phyloP scores from a whole-genome alignment of 2,888 invertebrate species.

The Catocala nupta region DNA sequence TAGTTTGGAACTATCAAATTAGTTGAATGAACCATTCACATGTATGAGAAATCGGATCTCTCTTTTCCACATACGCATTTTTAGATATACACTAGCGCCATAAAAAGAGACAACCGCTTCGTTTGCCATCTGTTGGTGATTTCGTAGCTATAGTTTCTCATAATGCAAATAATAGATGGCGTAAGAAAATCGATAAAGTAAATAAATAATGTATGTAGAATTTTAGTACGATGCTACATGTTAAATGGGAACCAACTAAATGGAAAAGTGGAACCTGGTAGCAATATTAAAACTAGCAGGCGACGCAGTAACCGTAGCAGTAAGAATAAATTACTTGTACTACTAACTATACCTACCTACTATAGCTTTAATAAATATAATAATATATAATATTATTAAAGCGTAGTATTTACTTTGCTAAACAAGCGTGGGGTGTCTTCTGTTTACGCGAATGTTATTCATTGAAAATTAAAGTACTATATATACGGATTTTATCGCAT shows the following conservation, averaged over 20 bases:
- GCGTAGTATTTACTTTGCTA: too few species aligned
- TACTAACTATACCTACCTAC: too few species aligned
- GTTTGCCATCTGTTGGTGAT: constrained; percentile 48
- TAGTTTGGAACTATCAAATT: constrained; percentile 31
- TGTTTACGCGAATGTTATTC: too few species aligned
- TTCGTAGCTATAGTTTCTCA: constrained; percentile 14
- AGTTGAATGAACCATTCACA: constrained; percentile 41
- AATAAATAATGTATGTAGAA: not conserved
- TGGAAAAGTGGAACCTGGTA: not conserved
- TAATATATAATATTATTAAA: too few species aligned
- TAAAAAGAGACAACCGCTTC: constrained; percentile 21
- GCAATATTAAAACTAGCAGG: too few species aligned
- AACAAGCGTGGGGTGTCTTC: too few species aligned
- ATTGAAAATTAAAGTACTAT: too few species aligned
- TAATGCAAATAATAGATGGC: constrained; percentile 60
- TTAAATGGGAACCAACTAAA: not conserved
- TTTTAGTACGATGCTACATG: too few species aligned
- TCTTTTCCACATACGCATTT: constrained; percentile 59
- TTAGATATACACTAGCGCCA: constrained; percentile 47
- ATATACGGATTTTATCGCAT: too few species aligned
- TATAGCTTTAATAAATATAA: too few species aligned
- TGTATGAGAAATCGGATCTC: constrained; percentile 54
- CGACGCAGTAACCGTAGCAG: too few species aligned
- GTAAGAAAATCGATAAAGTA: constrained; percentile 50
- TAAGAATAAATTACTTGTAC: too few species aligned